A percentile compares a stretch with the other conserved stretches of the same genome.
These are phyloP conservation scores for Stercorarius parasiticus DNA, from an alignment of 2,113 vertebrate species.

Conservation along the genomic window DNA sequence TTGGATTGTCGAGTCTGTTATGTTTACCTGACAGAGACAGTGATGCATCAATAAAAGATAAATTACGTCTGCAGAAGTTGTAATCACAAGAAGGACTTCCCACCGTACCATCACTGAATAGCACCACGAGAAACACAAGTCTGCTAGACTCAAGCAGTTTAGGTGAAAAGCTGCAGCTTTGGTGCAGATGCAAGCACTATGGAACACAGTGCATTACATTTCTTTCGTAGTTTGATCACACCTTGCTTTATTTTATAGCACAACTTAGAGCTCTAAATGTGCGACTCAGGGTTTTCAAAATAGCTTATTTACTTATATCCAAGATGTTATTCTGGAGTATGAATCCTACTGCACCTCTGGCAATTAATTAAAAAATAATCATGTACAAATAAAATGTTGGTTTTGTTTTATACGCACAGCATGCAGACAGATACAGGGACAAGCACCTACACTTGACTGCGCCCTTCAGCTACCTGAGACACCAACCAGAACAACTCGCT, in stretches of 20 bases:
- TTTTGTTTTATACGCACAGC: background rate
- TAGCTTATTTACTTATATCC: background rate
- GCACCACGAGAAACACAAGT: fast-evolving
- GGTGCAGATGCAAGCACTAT: background rate
- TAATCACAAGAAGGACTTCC: background rate
- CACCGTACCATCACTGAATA: background rate
- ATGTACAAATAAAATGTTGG: fast-evolving
- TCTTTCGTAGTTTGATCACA: background rate
- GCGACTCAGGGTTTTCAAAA: background rate
- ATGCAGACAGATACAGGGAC: fast-evolving
- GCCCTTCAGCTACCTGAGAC: background rate
- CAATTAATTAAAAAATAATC: background rate
- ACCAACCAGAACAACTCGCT: background rate
- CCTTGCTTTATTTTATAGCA: background rate
- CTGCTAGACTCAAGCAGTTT: background rate
- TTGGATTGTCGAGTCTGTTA: background rate
- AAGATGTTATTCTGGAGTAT: background rate
- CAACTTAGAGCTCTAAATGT: background rate
- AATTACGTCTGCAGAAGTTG: background rate
- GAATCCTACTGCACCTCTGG: background rate
- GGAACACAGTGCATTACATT: background rate
- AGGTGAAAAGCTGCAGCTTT: background rate
- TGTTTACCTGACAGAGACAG: background rate
- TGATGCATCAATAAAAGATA: background rate
- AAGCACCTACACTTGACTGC: background rate